Percentiles rank a stretch among this genome's conserved stretches.
These are phyloP conservation scores for Cordylochernes scorpioides DNA, from an alignment of 2,888 invertebrate species.

Conservation along the genomic window DNA sequence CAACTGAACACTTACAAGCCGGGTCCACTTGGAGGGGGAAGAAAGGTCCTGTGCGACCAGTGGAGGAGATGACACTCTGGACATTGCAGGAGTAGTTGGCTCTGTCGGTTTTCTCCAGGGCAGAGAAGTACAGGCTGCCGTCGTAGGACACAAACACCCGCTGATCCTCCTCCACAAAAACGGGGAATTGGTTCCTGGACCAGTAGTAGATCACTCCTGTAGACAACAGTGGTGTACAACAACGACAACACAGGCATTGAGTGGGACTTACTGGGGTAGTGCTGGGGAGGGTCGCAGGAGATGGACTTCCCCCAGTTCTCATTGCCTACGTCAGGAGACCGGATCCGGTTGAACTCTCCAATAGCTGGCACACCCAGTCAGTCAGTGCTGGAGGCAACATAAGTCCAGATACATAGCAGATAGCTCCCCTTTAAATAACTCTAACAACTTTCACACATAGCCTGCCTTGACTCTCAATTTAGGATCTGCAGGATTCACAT, in stretches of 20 bases:
- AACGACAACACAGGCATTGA: slow-evolving; percentile 2
- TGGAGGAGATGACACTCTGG: slow-evolving; percentile 55
- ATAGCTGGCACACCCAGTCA: too few species aligned
- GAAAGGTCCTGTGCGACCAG: slow-evolving; percentile 66
- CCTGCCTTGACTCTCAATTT: too few species aligned
- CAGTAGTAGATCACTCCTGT: slow-evolving; percentile 57
- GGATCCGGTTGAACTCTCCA: slow-evolving; percentile 61
- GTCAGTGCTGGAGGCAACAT: too few species aligned
- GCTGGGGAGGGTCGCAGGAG: slow-evolving; percentile 71
- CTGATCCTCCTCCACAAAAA: slow-evolving; percentile 73
- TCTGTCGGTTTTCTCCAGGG: slow-evolving; percentile 61
- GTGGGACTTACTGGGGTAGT: slow-evolving; percentile 38
- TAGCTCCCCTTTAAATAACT: too few species aligned
- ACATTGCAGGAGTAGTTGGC: slow-evolving; percentile 78
- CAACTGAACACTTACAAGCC: slow-evolving; percentile 33
- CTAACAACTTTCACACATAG: too few species aligned
- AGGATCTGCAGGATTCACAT: too few species aligned
- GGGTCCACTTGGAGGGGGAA: slow-evolving; percentile 53
- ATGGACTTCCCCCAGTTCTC: slow-evolving; percentile 82
- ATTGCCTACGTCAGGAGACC: slow-evolving; percentile 53
- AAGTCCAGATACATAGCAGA: too few species aligned
- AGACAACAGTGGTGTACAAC: too few species aligned
- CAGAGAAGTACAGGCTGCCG: slow-evolving; percentile 79
- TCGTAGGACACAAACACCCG: slow-evolving; percentile 77
- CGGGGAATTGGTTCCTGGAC: slow-evolving; percentile 64